Percentiles rank a stretch among this genome's conserved stretches.
Conservation (phyloP, 2,888 invertebrate genomes). For the Fissipunctia ypsillon region DNA sequence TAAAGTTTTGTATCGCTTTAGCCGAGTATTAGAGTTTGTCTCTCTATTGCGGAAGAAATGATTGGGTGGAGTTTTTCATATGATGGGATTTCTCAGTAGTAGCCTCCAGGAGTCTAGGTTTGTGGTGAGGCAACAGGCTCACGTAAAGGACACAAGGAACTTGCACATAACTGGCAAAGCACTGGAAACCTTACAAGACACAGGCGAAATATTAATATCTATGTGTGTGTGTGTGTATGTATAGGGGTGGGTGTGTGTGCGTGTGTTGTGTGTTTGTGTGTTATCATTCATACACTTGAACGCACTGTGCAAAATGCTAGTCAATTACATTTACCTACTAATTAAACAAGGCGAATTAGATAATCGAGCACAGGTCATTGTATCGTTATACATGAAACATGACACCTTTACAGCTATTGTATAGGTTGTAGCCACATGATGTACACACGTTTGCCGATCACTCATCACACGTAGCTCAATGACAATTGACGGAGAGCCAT, state of each 20-base stretch:
- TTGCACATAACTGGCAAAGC: too few relatives aligned
- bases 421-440: conserved; percentile 6
- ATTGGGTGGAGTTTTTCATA: too few relatives aligned
- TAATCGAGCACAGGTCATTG: conserved; percentile 1
- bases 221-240: too few relatives aligned
- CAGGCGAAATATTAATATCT: too few relatives aligned
- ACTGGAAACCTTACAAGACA: too few relatives aligned
- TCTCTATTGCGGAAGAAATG: not conserved
- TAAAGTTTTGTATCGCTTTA: not conserved
- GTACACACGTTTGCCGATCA: conserved; percentile 11
- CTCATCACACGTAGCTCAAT: conserved; percentile 10
- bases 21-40: not conserved
- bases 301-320: not conserved
- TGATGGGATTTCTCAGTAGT: not conserved
- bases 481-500: conserved; percentile 41
- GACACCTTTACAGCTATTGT: not conserved
- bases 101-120: not conserved
- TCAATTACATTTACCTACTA: conserved; percentile 5
- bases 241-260: too few relatives aligned
- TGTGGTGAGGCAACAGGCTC: too few relatives aligned
- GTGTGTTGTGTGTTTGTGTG: not conserved
- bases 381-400: conserved; percentile 22
- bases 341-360: not conserved
- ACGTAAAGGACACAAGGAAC: too few relatives aligned
- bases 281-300: not conserved